Evolutionary conservation across 2,113 vertebrate species (phyloP).

Genomic region (human): DNA sequence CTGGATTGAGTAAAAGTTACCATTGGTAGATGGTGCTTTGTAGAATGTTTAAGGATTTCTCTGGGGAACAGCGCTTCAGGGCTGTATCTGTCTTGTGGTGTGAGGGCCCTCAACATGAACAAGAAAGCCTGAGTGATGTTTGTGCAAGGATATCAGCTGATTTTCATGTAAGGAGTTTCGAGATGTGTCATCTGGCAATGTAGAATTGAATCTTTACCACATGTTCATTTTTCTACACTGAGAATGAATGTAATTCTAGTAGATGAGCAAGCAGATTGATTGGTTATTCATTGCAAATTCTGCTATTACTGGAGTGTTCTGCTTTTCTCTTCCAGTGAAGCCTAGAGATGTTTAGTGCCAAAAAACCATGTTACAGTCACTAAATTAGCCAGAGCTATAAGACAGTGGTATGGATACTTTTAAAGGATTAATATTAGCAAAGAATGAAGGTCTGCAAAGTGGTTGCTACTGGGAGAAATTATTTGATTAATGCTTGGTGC

Average conservation of each 20-base stretch:
- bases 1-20: neutral
- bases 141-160: neutral
- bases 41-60: neutral
- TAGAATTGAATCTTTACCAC: neutral
- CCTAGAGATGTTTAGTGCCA: neutral
- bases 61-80: neutral
- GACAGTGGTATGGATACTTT: neutral
- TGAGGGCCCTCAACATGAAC: neutral
- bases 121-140: neutral
- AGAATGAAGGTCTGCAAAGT: neutral
- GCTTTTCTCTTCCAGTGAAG: neutral
- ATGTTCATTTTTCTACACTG: constrained; percentile 18
- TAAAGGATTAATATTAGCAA: constrained; percentile 12
- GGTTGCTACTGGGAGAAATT: neutral
- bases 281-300: constrained; percentile 1
- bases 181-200: neutral
- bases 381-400: neutral
- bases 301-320: neutral
- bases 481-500: constrained; percentile 27
- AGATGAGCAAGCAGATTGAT: neutral
- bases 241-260: constrained; percentile 41
- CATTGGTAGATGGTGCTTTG: neutral
- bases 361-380: neutral
- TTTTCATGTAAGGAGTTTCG: neutral
- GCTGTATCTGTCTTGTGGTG: neutral